These are phyloP conservation scores for Agapostemon virescens DNA, from an alignment of 2,888 invertebrate species.

Conservation along the genomic window DNA sequence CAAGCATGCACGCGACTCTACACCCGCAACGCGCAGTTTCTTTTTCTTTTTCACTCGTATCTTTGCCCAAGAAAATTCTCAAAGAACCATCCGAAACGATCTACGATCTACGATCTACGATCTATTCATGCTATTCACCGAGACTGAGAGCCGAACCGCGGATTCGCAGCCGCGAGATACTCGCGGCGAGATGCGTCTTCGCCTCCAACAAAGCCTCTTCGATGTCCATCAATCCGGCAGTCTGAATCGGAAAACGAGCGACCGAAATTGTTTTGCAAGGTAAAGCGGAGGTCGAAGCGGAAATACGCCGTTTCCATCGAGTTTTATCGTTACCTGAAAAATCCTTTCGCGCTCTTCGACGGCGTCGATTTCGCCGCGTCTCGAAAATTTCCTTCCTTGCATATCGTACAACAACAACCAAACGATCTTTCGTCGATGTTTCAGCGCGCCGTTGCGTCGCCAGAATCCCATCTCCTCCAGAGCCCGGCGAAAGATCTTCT, in stretches of 20 bases:
- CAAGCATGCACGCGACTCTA: background rate
- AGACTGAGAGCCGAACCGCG: constrained; percentile 86
- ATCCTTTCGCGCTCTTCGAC: constrained; percentile 64
- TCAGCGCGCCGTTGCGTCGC: constrained; percentile 81
- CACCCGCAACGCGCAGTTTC: background rate
- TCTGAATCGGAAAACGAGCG: constrained; percentile 2
- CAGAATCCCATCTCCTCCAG: constrained; percentile 85
- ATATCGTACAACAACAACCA: constrained; percentile 88
- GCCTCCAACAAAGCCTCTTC: constrained; percentile 85
- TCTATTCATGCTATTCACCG: constrained; percentile 68
- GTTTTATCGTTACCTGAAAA: constrained; percentile 58
- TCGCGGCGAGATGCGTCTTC: constrained; percentile 87
- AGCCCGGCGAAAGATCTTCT: constrained; percentile 85
- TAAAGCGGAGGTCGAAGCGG: background rate
- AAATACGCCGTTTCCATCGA: background rate
- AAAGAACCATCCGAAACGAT: background rate
- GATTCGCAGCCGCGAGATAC: constrained; percentile 88
- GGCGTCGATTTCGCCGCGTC: constrained; percentile 61
- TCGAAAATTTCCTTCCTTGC: constrained; percentile 84
- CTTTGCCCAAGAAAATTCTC: background rate
- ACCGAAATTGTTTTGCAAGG: background rate
- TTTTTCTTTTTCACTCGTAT: background rate
- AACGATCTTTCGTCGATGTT: constrained; percentile 80
- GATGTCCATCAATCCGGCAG: constrained; percentile 81
- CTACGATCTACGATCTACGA: no score